A percentile compares a stretch with the other conserved stretches of the same genome.
Conservation (phyloP, 1,140 invertebrate genomes). For the Amyelois transitella region DNA sequence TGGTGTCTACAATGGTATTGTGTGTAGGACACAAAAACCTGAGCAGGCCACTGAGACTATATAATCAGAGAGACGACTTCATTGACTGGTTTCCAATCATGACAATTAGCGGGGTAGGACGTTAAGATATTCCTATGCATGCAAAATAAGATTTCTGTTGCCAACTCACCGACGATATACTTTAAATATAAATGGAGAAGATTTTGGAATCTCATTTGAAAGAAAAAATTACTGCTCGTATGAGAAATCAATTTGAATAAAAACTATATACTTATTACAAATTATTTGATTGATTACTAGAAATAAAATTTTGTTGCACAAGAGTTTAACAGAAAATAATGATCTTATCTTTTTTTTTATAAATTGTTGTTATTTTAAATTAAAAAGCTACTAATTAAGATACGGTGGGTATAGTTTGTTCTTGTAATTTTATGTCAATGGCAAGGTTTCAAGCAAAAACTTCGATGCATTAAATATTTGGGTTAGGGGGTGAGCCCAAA, state of each 20-base stretch:
- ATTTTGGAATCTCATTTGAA: no score
- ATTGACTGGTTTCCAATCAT: not conserved
- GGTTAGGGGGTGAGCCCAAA: not conserved
- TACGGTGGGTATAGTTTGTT: no score
- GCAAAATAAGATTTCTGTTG: not conserved
- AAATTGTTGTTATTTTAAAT: not conserved
- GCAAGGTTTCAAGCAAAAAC: not conserved
- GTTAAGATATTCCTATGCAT: not conserved
- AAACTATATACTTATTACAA: no score
- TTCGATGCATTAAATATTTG: not conserved
- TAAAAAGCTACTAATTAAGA: not conserved
- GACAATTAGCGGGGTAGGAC: not conserved
- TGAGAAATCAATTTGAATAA: no score
- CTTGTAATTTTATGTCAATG: not conserved
- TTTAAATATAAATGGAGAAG: no score
- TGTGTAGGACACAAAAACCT: slow-evolving; percentile 3
- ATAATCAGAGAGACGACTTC: not conserved
- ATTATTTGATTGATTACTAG: no score
- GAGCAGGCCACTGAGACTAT: not conserved
- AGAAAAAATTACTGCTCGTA: no score
- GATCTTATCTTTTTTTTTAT: not conserved
- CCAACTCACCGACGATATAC: no score
- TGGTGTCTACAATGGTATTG: slow-evolving; percentile 23
- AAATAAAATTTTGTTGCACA: no score
- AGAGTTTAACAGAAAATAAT: no score